Base-by-base conservation (phyloP, 2,888 invertebrate species). In the Coelinius sp. region DNA sequence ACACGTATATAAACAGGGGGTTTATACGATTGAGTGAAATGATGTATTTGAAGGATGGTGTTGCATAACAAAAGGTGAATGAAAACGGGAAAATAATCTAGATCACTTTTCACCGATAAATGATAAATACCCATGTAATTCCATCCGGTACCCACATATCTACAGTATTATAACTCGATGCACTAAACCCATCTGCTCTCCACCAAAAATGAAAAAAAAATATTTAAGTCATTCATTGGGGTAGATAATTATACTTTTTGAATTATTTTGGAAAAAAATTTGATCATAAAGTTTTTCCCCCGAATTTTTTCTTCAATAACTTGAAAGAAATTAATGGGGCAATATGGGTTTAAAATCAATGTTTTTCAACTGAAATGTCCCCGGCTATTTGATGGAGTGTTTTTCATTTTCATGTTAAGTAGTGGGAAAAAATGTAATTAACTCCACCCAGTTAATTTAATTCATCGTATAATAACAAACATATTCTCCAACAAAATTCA, bases 1-100 rank as follows among this genome's bases (percentile, higher is more conserved):
- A 59, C 59, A n/a, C n/a, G n/a, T n/a, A 31, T 31, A 31, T 59
- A 59, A 59, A 59, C 59, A 59, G 31, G 35, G 59, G 35, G 17
- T 59, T 31, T 59, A 31, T 35, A 31, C 59, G 31, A 35, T 59
- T 20, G 27, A 31, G 7, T 31, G 59, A 14, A 31, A 35, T 59
- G 35, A 59, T 59, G 35, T 10, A 35, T 59, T 14, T 59, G 59
- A 59, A 59, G 31, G 31, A 59, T 59, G 35, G 59, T 10, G 35
- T 31, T 20, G 35, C 6, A 17, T 31, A 31, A 59, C 59, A 35
- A 35, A 17, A 20, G 53, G n/a, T 1, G n/a, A 25, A 2, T 25
- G 25, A 52, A 52, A 52, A 52, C 12, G 25, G 52, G 25, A n/a
- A 52, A 53, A 53, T 53, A 25, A 53, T 53, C 27, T 25, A 53